Base-by-base conservation (phyloP, 2,888 invertebrate genomes). In the Orthonychiurus folsomi region DNA sequence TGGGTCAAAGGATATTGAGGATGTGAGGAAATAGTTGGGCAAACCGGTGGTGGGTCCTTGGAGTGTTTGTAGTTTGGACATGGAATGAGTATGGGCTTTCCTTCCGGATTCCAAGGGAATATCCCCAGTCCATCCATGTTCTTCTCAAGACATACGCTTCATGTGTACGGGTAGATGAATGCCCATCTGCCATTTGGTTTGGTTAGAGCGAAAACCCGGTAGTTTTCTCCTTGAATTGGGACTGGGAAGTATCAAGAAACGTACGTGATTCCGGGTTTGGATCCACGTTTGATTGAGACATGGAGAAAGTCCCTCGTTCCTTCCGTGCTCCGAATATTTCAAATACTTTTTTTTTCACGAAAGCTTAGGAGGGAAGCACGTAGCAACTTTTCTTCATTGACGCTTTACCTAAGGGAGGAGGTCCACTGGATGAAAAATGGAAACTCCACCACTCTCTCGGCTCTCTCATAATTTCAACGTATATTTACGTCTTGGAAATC, bases 281-380 rank as follows among this genome's bases (percentile, higher is more conserved):
- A 68, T 68, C 66, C 66, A 64, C 66, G 69, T 69, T 69, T 69
- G 69, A 69, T 69, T 69, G 69, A 69, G 69, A 69, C 66, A 69
- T 65, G 69, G 69, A 67, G 66, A 66, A 69, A 69, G 69, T 66
- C 37, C 37, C 68, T 70, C 68, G 68, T 70, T 68, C 63, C 59
- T 61, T 67, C 63, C 70, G 70, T 70, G 70, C 67, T 69, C 68
- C 66, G 70, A 70, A 70, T 70, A 68, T 69, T 69, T 37, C 37
- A 37, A 5, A 37, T 37, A 37, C 37, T 37, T 37, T 37, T 15
- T 37, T 37, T 15, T 37, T 15, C 37, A 9, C n/a, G n/a, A n/a
- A n/a, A n/a, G n/a, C n/a, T n/a, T n/a, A n/a, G n/a, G n/a, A n/a
- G n/a, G n/a, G n/a, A n/a, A n/a, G n/a, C n/a, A n/a, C n/a, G n/a